Conservation (phyloP, 2,888 invertebrate genomes). For the Harpalus rubripes region DNA sequence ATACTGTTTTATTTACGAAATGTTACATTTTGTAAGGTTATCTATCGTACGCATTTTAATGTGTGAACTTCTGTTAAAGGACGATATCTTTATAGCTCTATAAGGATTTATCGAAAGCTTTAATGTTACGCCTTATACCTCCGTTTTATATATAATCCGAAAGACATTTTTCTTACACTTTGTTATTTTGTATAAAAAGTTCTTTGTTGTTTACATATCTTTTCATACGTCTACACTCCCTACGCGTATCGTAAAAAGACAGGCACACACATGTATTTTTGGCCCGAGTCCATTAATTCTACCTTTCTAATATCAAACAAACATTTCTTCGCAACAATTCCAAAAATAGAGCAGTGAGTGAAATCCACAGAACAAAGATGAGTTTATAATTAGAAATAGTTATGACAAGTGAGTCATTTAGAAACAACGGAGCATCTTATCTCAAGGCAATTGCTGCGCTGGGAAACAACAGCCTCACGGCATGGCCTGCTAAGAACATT, state of each 20-base stretch:
- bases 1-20: too few species aligned
- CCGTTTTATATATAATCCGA: background rate
- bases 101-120: background rate
- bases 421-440: background rate
- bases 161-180: background rate
- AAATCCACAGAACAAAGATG: background rate
- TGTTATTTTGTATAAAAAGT: slow-evolving; percentile 7
- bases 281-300: background rate
- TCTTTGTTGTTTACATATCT: background rate
- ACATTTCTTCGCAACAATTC: background rate
- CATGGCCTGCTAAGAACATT: background rate
- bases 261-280: background rate
- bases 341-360: background rate
- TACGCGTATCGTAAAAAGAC: background rate
- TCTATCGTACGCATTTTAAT: background rate
- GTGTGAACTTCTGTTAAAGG: background rate
- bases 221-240: background rate
- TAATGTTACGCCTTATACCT: background rate
- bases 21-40: background rate
- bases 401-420: slow-evolving; percentile 2
- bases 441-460: background rate
- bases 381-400: slow-evolving; percentile 7
- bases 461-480: background rate
- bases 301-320: slow-evolving; percentile 3
- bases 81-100: background rate